Evolutionary conservation across 2,888 invertebrate species (phyloP), one percentile per base, ranked within the genome.

Genomic region (Tenthredo amoena): DNA sequence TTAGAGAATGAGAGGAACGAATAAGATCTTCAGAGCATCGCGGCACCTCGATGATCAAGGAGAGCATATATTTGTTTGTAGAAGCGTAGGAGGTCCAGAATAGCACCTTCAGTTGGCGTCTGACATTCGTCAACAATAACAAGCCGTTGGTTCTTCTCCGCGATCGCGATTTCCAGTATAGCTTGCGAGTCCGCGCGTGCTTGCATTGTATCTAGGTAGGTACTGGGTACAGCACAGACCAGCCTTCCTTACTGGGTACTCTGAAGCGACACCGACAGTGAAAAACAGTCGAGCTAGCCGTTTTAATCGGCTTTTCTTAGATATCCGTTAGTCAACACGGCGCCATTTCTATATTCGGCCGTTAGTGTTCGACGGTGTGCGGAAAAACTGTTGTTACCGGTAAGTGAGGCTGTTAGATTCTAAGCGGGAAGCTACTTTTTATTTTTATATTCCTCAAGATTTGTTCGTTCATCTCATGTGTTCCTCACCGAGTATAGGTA

Each of bases 241-340:
- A 43, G 84, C 87, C 89, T 90, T 89, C 90, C 91, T 89, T 91
- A 91, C 87, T 86, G 87, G 88, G 84, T 40, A 86, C 81, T 87
- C 88, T 87, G 85, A 88, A 88, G 87, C 85, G 89, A 89, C 89
- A 90, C 91, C 91, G 91, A 88, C 90, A 88, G 76, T 89, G 91
- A 92, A 92, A 92, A 92, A 92, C 91, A 88, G 86, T 50, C 89
- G 88, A 88, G 87, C 87, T 85, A 86, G 87, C 87, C 86, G 87
- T 88, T 90, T 90, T 90, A 89, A 90, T 89, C 89, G 88, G 87
- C 88, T 88, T 88, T 90, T 89, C 90, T 88, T 87, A 87, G 87
- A 86, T 85, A 82, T 85, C 86, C 84, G 84, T 68, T 82, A 71
- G 81, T 43, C 72, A 85, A 87, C 87, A 83, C 87, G 85, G 85